Evolutionary conservation across 2,888 invertebrate species (phyloP), one percentile per base, ranked within the genome.

Genomic region (Dinocampus coccinellae): DNA sequence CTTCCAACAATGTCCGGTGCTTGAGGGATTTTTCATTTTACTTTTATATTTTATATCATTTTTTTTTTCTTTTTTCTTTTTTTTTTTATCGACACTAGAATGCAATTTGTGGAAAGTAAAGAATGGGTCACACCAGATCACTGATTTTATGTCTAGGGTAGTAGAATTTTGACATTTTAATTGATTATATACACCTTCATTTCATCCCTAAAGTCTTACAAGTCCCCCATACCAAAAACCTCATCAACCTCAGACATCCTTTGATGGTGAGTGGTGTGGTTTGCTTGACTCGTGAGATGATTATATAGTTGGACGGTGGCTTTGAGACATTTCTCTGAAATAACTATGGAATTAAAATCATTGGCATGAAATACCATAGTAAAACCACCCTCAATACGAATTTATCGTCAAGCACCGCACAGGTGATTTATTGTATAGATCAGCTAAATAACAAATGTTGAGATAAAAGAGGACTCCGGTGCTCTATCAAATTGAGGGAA

Each of bases 1-100:
- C 67, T 73, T 65, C 68, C 52, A 72, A 72, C 72, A 74, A 74
- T 70, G 61, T 62, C 73, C 71, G 63, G 52, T 55, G 55, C 57
- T 42, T 62, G 29, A 24, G 29, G 33, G 29, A 26, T 62, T 42
- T 67, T 63, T 29, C 24, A 26, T 58, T 20, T 47, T 16, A 20
- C 10, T 11, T 58, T 42, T 16, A 47, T 13, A 6, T 29, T 20
- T 36, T 24, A 1, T 53, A 11, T 24, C 11, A 26, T 55, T 53
- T 34, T 34, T 36, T 39, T 42, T 16, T 3, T 6, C 16, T 36
- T 16, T 24, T n/a, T 34, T 60, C 11, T 34, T 33, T 52, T 33
- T 47, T 16, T 13, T 29, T 29, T 24, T 58, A 13, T 20, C 24
- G 34, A 52, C 53, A 33, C 47, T 16, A 6, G 47, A 20, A 47